Conservation (phyloP, 2,888 invertebrate genomes). For the Axea sp. region DNA sequence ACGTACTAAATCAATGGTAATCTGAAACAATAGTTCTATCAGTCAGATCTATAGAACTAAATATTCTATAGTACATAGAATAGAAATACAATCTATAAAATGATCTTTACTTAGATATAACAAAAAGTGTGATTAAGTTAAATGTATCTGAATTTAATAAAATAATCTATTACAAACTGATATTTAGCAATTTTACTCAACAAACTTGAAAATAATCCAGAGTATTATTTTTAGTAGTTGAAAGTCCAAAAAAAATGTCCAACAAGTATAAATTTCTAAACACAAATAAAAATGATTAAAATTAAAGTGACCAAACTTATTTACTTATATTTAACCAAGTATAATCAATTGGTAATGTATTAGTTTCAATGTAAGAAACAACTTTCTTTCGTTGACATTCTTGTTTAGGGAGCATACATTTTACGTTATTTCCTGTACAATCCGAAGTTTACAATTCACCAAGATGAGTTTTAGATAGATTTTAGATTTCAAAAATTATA, state of each 20-base stretch:
- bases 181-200: no score
- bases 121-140: slow-evolving; percentile 3
- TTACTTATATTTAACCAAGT: no score
- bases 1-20: slow-evolving; percentile 17
- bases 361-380: no score
- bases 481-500: no score
- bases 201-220: no score
- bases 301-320: no score
- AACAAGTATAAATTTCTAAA: no score
- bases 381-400: no score
- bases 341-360: no score
- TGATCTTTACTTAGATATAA: slow-evolving; percentile 15
- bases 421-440: neutral
- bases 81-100: slow-evolving; percentile 4
- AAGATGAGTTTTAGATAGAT: neutral
- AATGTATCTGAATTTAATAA: slow-evolving; percentile 3
- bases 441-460: neutral
- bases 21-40: slow-evolving; percentile 20
- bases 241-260: no score
- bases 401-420: no score
- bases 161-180: neutral
- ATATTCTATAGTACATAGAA: neutral
- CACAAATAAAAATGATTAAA: no score
- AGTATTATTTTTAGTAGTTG: neutral
- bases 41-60: slow-evolving; percentile 2